Evolutionary conservation across 2,888 invertebrate genomes (phyloP).

Genomic region (Chelonus formosanus): DNA sequence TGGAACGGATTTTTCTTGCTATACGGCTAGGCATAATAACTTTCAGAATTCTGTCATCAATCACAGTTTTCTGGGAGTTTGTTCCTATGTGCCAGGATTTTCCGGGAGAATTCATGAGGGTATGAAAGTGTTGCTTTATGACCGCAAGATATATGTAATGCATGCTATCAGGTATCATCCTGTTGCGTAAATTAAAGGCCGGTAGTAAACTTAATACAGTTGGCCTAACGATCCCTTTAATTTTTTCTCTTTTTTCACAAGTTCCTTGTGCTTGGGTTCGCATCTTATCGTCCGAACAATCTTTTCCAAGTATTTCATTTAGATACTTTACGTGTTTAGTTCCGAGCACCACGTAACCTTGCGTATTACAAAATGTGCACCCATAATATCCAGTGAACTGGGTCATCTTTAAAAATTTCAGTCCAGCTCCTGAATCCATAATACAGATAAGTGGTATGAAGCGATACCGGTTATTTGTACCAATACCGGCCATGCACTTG

Average conservation of each 20-base stretch:
- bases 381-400: slow-evolving; percentile 36
- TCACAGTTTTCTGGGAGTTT: neutral
- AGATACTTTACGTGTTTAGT: too few species aligned
- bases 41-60: neutral
- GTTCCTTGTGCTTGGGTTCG: too few species aligned
- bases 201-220: slow-evolving; percentile 1
- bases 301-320: too few species aligned
- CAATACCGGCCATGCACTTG: slow-evolving; percentile 33
- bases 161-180: slow-evolving; percentile 27
- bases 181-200: slow-evolving; percentile 15
- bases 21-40: neutral
- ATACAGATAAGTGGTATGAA: slow-evolving; percentile 21
- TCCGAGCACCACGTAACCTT: neutral
- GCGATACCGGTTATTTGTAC: slow-evolving; percentile 23
- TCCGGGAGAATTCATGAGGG: neutral
- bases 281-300: too few species aligned
- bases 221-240: neutral
- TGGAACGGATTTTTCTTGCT: neutral
- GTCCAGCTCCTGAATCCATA: slow-evolving; percentile 34
- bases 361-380: slow-evolving; percentile 34
- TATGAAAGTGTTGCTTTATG: neutral
- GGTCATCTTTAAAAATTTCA: slow-evolving; percentile 26
- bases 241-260: neutral
- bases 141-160: slow-evolving; percentile 13
- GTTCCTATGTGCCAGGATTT: slow-evolving; percentile 4